A percentile compares a stretch with the other conserved stretches of the same genome.
Conservation (phyloP, 1,140 invertebrate genomes). For the Theocolax elegans region DNA sequence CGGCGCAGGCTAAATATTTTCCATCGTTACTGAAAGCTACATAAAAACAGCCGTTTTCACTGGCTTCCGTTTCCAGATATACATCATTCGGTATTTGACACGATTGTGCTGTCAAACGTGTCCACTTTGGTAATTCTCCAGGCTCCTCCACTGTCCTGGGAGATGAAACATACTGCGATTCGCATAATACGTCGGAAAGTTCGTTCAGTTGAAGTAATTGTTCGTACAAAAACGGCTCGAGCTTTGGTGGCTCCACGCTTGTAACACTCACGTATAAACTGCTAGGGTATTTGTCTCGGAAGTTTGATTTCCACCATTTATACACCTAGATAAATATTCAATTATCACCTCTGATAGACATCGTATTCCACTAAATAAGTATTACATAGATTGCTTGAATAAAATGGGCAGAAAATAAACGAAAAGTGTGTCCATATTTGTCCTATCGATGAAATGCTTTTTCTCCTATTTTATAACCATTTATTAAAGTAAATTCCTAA, state of each 20-base stretch:
- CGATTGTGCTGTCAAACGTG: constrained; percentile 68
- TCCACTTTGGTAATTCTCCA: constrained; percentile 64
- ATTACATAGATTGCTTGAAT: too few species aligned
- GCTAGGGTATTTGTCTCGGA: constrained; percentile 57
- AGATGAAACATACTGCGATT: constrained; percentile 28
- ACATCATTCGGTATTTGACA: constrained; percentile 73
- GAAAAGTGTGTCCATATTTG: too few species aligned
- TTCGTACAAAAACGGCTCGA: constrained; percentile 58
- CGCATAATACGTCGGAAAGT: constrained; percentile 44
- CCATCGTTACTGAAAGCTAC: constrained; percentile 67
- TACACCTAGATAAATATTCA: constrained; percentile 52
- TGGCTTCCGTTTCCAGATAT: constrained; percentile 58
- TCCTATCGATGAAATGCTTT: too few species aligned
- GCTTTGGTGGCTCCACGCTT: constrained; percentile 54
- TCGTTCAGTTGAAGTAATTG: constrained; percentile 51
- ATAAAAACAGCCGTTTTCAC: constrained; percentile 66
- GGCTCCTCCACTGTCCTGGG: constrained; percentile 40
- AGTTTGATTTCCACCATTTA: constrained; percentile 61
- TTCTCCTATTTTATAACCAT: too few species aligned
- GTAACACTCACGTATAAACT: constrained; percentile 58
- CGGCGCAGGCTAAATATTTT: constrained; percentile 68
- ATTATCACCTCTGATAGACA: too few species aligned
- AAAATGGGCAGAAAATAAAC: too few species aligned
- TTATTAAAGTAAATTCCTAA: too few species aligned
- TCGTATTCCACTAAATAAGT: too few species aligned